phyloP scores from a whole-genome alignment of 2,888 invertebrate genomes.

The Odontocerum albicorne region DNA sequence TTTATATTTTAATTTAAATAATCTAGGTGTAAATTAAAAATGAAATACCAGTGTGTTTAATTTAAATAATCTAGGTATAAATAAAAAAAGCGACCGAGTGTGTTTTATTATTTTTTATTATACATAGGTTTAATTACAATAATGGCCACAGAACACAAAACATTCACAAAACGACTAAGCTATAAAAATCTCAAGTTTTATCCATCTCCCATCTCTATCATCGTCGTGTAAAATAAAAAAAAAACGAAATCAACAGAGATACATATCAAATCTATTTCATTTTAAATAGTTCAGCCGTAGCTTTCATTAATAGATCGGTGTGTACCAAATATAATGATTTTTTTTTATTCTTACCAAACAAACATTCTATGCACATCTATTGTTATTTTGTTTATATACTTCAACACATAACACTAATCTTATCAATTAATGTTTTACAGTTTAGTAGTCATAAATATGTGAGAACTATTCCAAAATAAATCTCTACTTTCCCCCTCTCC shows the following conservation, averaged over 20 bases:
- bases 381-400: slow-evolving; percentile 30
- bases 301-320: not conserved
- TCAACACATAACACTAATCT: slow-evolving; percentile 36
- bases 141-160: slow-evolving; percentile 37
- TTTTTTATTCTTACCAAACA: slow-evolving; percentile 28
- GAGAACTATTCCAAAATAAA: slow-evolving; percentile 36
- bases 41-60: too few species aligned
- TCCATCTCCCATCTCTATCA: slow-evolving; percentile 21
- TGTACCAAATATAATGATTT: not conserved
- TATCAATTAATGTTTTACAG: slow-evolving; percentile 29
- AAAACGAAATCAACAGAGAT: slow-evolving; percentile 31
- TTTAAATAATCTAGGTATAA: not conserved
- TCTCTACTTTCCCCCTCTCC: slow-evolving; percentile 31
- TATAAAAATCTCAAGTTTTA: slow-evolving; percentile 33
- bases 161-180: slow-evolving; percentile 38
- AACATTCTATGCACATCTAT: slow-evolving; percentile 36
- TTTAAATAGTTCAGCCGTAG: slow-evolving; percentile 8
- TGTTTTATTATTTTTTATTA: slow-evolving; percentile 37
- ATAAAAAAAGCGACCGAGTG: slow-evolving; percentile 18
- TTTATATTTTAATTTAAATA: too few species aligned
- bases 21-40: too few species aligned
- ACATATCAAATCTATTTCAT: slow-evolving; percentile 37
- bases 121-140: slow-evolving; percentile 37
- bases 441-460: slow-evolving; percentile 23
- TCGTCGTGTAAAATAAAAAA: slow-evolving; percentile 22